Conservation (phyloP, 1,140 invertebrate species). For the Galleria mellonella region DNA sequence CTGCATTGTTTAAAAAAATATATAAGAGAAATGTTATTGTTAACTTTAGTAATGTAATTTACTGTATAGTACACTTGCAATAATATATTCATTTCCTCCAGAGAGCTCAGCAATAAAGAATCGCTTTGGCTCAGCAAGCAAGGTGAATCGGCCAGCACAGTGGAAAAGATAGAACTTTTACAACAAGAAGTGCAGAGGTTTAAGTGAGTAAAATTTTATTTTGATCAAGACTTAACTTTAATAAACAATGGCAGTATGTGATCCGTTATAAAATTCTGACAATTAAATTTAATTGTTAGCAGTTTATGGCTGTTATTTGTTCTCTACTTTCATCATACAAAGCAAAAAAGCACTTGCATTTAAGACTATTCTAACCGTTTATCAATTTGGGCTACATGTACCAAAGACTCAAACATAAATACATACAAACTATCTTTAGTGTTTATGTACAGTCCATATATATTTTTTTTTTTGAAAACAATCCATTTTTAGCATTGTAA, state of each 20-base stretch:
- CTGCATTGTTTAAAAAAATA: no score
- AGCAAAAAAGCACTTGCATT: not conserved
- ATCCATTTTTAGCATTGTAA: no score
- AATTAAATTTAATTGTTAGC: not conserved
- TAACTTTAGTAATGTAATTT: no score
- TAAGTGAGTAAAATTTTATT: conserved; percentile 75
- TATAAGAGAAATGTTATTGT: no score
- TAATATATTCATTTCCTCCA: conserved; percentile 51
- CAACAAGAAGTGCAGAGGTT: conserved; percentile 87
- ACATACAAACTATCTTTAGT: no score
- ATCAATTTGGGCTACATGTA: no score
- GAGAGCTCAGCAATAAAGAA: conserved; percentile 87
- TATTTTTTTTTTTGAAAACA: no score
- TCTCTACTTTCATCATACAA: not conserved
- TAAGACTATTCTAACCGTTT: no score
- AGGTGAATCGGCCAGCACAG: conserved; percentile 85
- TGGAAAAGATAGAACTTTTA: conserved; percentile 84
- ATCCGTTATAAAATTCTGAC: not conserved
- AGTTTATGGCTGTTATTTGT: not conserved
- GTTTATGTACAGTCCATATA: no score
- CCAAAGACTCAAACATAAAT: no score
- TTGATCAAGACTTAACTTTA: not conserved
- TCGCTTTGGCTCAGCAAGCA: conserved; percentile 88
- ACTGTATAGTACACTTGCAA: no score
- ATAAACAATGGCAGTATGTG: no score